Evolutionary conservation across 2,888 invertebrate species (phyloP), one percentile per base, ranked within the genome.

Genomic region (Invenusta paracnida): DNA sequence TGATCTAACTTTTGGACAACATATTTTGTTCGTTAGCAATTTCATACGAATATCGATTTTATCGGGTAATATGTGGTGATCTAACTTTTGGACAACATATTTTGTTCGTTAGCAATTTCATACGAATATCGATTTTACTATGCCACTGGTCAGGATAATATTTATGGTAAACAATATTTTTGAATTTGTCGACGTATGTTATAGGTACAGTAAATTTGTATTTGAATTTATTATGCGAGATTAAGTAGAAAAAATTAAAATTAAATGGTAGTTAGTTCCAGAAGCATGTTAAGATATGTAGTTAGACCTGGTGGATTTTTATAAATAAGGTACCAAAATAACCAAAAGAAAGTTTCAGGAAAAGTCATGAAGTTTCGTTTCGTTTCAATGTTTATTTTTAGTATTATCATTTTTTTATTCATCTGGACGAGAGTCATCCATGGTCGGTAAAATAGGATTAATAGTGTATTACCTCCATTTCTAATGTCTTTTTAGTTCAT

Each of bases 151-250:
- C n/a, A 73, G 73, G 73, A 25, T 73, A 73, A 73, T 73, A 73
- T 73, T 73, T n/a, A n/a, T n/a, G n/a, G n/a, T n/a, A n/a, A n/a
- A n/a, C n/a, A n/a, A n/a, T n/a, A n/a, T n/a, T n/a, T n/a, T n/a
- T n/a, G n/a, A n/a, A n/a, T n/a, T n/a, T n/a, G n/a, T n/a, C n/a
- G n/a, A n/a, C n/a, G n/a, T n/a, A n/a, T n/a, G n/a, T n/a, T n/a
- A n/a, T n/a, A n/a, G n/a, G n/a, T n/a, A n/a, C n/a, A n/a, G n/a
- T n/a, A n/a, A n/a, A n/a, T n/a, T n/a, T n/a, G n/a, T n/a, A n/a
- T n/a, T n/a, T n/a, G n/a, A n/a, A n/a, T n/a, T n/a, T 73, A 73
- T 73, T 73, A 73, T 73, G 73, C 73, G 73, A 73, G 73, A 73
- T 73, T 73, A 73, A 5, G 5, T 73, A 73, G 73, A 73, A 73